These are phyloP conservation scores for Callospermophilus lateralis DNA, from an alignment of 2,113 vertebrate genomes.

Conservation along the genomic window DNA sequence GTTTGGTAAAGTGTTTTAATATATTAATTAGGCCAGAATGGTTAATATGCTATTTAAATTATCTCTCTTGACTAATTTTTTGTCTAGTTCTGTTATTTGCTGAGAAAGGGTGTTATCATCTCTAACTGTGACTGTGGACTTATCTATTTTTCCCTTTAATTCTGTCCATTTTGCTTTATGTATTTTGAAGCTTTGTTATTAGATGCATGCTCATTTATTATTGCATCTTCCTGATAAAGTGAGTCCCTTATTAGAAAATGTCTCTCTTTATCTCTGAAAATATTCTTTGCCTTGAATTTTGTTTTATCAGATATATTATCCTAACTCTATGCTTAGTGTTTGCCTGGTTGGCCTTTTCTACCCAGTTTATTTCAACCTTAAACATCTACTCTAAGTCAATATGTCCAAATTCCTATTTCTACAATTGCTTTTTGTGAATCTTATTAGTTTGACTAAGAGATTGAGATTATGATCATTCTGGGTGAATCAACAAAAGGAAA, in stretches of 20 bases:
- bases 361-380: neutral
- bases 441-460: slow-evolving; percentile 26
- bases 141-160: slow-evolving; percentile 12
- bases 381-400: neutral
- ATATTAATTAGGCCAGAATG: neutral
- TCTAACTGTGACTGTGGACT: neutral
- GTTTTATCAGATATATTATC: neutral
- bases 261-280: neutral
- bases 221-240: slow-evolving; percentile 15
- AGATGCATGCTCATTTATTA: neutral
- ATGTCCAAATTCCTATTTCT: slow-evolving; percentile 40
- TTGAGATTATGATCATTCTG: neutral
- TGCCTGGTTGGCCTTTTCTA: neutral
- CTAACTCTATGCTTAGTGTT: neutral
- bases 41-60: neutral
- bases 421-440: neutral
- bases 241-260: neutral
- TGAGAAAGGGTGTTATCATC: slow-evolving; percentile 28
- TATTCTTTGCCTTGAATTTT: neutral
- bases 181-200: slow-evolving; percentile 41
- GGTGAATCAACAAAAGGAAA: slow-evolving; percentile 7
- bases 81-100: neutral
- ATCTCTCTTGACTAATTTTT: neutral
- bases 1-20: neutral
- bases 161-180: neutral